phyloP scores from a whole-genome alignment of 2,113 vertebrate species.

The Fukomys damarensis region DNA sequence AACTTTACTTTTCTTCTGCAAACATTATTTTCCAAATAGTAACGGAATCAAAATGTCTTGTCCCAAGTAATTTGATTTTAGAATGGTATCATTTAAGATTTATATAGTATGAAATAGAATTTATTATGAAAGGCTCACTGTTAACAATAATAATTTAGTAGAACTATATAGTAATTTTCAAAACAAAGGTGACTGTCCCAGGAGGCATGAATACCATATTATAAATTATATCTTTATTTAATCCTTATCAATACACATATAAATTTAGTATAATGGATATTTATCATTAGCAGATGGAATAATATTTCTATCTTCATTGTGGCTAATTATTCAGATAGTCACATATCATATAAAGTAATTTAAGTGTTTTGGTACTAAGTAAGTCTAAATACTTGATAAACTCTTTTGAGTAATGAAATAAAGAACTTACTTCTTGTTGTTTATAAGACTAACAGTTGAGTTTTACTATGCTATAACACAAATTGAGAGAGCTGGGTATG shows the following conservation, averaged over 20 bases:
- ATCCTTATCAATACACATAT: neutral
- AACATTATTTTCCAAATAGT: conserved; percentile 10
- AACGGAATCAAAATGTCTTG: conserved; percentile 40
- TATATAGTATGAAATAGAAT: conserved; percentile 28
- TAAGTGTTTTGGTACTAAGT: conserved; percentile 26
- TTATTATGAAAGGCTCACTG: conserved; percentile 15
- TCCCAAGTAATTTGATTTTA: conserved; percentile 47
- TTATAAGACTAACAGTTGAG: conserved; percentile 12
- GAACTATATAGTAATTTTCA: neutral
- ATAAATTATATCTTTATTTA: conserved; percentile 11
- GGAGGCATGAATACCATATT: conserved; percentile 2
- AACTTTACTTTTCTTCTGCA: neutral
- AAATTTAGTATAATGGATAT: neutral
- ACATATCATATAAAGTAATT: neutral
- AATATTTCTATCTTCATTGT: conserved; percentile 9
- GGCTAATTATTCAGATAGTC: neutral
- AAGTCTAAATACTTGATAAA: neutral
- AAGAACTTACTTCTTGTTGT: neutral
- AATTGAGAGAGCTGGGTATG: neutral
- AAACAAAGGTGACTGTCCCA: neutral
- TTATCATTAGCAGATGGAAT: conserved; percentile 8
- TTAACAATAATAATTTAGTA: conserved; percentile 2
- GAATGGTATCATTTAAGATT: neutral
- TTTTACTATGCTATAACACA: conserved; percentile 19
- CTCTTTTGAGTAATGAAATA: conserved; percentile 42